Conservation (phyloP, 2,888 invertebrate genomes). For the Campoletis raptor region DNA sequence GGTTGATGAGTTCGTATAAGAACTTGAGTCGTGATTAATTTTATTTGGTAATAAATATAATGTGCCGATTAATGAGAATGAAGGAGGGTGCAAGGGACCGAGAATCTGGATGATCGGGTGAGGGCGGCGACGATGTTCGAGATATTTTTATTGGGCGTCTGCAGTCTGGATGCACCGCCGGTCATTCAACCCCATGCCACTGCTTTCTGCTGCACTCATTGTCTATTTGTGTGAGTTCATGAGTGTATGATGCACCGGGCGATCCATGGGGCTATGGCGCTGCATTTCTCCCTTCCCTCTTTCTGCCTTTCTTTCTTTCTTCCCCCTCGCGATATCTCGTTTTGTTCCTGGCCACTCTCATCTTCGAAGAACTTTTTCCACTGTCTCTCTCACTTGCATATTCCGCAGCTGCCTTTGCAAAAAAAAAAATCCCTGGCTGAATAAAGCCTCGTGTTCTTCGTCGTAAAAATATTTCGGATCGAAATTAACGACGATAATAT, state of each 20-base stretch:
- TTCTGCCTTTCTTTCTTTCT: slow-evolving; percentile 41
- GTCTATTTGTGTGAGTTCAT: slow-evolving; percentile 30
- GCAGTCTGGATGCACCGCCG: slow-evolving; percentile 81
- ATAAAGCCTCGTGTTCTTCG: slow-evolving; percentile 40
- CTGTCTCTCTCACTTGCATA: slow-evolving; percentile 9
- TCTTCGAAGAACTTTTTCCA: slow-evolving; percentile 37
- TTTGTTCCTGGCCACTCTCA: slow-evolving; percentile 50
- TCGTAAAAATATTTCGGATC: slow-evolving; percentile 7
- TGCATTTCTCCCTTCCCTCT: slow-evolving; percentile 53
- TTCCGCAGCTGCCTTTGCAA: slow-evolving; percentile 54
- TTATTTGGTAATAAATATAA: slow-evolving; percentile 59
- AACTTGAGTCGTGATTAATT: slow-evolving; percentile 10
- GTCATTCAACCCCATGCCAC: slow-evolving; percentile 77
- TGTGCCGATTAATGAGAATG: slow-evolving; percentile 57
- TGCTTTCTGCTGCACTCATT: slow-evolving; percentile 40
- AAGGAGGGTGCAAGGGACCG: slow-evolving; percentile 44
- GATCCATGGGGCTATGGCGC: slow-evolving; percentile 67
- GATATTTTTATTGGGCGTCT: slow-evolving; percentile 83
- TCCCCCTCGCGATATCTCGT: slow-evolving; percentile 33
- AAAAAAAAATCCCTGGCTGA: slow-evolving; percentile 48
- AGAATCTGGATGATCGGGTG: slow-evolving; percentile 58
- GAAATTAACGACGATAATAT: slow-evolving; percentile 26
- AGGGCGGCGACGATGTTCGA: slow-evolving; percentile 74
- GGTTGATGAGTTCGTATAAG: slow-evolving; percentile 32
- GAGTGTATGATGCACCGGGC: slow-evolving; percentile 64